Conservation (phyloP, 2,888 invertebrate species). For the Himalopsyche anomala region DNA sequence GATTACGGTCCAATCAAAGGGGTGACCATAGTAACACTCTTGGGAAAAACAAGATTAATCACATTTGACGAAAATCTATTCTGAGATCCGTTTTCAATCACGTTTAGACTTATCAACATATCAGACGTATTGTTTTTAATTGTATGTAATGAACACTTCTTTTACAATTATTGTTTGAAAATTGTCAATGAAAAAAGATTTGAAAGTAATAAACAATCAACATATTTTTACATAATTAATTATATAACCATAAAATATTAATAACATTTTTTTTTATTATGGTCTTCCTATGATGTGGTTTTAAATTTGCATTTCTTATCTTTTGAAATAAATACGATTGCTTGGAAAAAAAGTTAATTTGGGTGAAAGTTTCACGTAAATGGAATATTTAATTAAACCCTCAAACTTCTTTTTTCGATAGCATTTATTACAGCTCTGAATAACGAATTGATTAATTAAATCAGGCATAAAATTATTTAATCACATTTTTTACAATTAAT, state of each 20-base stretch:
- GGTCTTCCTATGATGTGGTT: neutral
- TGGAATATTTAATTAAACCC: constrained; percentile 37
- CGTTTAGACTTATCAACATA: no score
- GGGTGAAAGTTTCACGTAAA: neutral
- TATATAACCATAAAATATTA: no score
- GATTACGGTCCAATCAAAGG: neutral
- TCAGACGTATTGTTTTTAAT: no score
- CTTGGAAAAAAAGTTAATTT: constrained; percentile 31
- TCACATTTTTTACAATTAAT: constrained; percentile 20
- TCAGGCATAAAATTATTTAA: constrained; percentile 33
- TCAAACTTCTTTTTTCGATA: neutral
- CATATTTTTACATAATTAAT: no score
- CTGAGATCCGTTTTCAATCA: no score
- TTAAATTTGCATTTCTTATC: neutral
- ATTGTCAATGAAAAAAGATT: no score
- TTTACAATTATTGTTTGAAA: no score
- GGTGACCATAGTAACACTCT: neutral
- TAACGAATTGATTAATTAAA: constrained; percentile 32
- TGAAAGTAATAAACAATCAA: no score
- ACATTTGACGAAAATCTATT: no score
- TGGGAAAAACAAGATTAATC: no score
- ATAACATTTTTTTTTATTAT: no score
- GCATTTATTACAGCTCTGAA: constrained; percentile 17
- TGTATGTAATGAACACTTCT: no score
- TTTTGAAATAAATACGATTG: neutral